These are phyloP conservation scores for Rattus norvegicus DNA, from an alignment of 2,113 vertebrate species.

Conservation along the genomic window DNA sequence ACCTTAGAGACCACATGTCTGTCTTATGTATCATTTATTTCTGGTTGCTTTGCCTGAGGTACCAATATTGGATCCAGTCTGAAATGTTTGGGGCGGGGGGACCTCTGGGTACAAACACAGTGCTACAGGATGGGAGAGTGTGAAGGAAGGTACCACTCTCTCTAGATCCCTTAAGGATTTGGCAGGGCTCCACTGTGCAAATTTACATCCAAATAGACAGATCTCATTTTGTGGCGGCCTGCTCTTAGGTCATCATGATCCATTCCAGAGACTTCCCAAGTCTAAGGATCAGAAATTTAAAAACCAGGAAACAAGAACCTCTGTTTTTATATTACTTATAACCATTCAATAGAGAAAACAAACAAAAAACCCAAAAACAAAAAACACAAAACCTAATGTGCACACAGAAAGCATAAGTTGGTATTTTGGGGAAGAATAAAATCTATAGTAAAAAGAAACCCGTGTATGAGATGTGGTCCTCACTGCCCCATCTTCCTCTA, in stretches of 20 bases:
- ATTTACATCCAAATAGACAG: background rate
- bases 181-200: background rate
- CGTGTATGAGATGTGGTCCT: background rate
- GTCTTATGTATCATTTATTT: background rate
- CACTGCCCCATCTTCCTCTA: background rate
- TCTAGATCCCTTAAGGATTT: background rate
- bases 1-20: background rate
- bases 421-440: background rate
- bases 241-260: background rate
- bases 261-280: background rate
- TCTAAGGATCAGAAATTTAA: constrained; percentile 44
- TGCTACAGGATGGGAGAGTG: background rate
- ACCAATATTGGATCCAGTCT: background rate
- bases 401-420: constrained; percentile 2
- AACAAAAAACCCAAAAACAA: background rate
- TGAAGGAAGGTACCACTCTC: background rate
- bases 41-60: background rate
- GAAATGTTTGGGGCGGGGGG: background rate
- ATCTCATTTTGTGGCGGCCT: background rate
- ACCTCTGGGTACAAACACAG: background rate
- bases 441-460: constrained; percentile 17
- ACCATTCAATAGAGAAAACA: constrained; percentile 28
- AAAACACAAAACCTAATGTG: background rate
- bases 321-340: background rate
- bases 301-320: background rate